A percentile compares a stretch with the other conserved stretches of the same genome.
Evolutionary conservation across 2,888 invertebrate genomes (phyloP).

Genomic region (Hypomecis punctinalis): DNA sequence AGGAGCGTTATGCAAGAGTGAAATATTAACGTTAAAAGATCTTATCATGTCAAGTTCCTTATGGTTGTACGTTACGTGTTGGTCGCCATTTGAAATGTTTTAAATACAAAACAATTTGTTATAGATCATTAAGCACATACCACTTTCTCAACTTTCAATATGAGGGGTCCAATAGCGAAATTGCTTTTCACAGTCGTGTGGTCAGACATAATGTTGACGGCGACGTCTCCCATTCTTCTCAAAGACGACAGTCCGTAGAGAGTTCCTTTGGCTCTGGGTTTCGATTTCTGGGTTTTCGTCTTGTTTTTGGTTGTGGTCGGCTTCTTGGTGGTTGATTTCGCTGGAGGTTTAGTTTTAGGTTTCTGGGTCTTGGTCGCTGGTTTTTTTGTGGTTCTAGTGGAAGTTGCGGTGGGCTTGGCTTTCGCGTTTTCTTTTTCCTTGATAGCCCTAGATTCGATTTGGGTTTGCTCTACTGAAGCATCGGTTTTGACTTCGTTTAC

Average conservation of each 20-base stretch:
- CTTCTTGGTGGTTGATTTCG: constrained; percentile 68
- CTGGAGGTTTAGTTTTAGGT: constrained; percentile 69
- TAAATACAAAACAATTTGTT: constrained; percentile 25
- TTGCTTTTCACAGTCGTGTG: constrained; percentile 93
- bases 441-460: constrained; percentile 63
- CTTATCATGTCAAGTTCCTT: constrained; percentile 23
- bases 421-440: constrained; percentile 71
- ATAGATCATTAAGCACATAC: constrained; percentile 60
- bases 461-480: constrained; percentile 43
- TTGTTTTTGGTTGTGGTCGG: constrained; percentile 68
- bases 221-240: constrained; percentile 91
- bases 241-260: constrained; percentile 92
- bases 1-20: constrained; percentile 33
- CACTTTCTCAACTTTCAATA: constrained; percentile 91
- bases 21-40: constrained; percentile 16
- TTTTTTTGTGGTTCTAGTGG: constrained; percentile 55
- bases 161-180: constrained; percentile 92
- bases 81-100: constrained; percentile 9
- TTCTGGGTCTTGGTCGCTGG: constrained; percentile 60
- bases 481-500: constrained; percentile 55
- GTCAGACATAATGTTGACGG: constrained; percentile 91
- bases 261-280: constrained; percentile 90
- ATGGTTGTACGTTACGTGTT: constrained; percentile 8
- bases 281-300: constrained; percentile 78
- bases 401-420: constrained; percentile 64